phyloP scores from a whole-genome alignment of 2,797 vertebrate species.

The Myoxocephalus aenaeus region DNA sequence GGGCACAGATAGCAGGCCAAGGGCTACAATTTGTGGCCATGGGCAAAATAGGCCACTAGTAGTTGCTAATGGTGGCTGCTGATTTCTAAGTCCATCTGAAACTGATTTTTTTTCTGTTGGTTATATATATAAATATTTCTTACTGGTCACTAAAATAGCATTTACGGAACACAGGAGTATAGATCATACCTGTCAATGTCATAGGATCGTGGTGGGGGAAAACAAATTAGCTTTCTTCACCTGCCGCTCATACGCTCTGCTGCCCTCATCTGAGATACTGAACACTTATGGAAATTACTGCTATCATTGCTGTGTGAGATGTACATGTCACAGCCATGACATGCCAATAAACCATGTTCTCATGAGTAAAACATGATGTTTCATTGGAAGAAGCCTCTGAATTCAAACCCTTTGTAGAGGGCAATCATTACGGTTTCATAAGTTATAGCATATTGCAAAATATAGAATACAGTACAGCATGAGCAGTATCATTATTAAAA shows the following conservation, averaged over 20 bases:
- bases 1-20: constrained; percentile 33
- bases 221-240: constrained; percentile 3
- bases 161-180: neutral
- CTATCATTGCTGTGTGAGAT: constrained; percentile 30
- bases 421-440: neutral
- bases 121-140: constrained; percentile 6
- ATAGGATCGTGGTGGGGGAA: constrained; percentile 4
- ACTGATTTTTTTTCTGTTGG: neutral
- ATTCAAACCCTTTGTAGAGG: constrained; percentile 7
- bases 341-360: constrained; percentile 14
- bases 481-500: constrained; percentile 10
- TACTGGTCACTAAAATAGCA: neutral
- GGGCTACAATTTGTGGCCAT: constrained; percentile 19
- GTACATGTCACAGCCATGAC: constrained; percentile 32
- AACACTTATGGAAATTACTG: constrained; percentile 15
- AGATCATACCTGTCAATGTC: neutral
- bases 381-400: constrained; percentile 13
- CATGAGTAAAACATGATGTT: constrained; percentile 16
- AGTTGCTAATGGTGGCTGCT: constrained; percentile 1
- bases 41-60: neutral
- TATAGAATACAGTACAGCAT: neutral
- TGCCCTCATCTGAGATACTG: neutral
- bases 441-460: constrained; percentile 20
- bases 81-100: constrained; percentile 33
- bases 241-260: neutral